phyloP scores from a whole-genome alignment of 2,888 invertebrate genomes.

The Plemyria rubiginata region DNA sequence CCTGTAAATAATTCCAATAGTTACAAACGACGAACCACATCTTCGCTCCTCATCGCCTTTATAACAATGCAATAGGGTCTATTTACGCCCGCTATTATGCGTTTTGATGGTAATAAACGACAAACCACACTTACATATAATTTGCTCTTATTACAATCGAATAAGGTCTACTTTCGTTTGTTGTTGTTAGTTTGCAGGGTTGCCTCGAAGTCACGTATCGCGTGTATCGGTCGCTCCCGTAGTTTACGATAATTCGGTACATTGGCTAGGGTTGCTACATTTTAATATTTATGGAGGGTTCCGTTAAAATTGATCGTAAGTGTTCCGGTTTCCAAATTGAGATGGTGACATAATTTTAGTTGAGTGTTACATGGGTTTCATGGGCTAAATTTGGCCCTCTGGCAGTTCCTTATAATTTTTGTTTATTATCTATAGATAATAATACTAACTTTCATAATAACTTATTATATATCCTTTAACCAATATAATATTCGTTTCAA shows the following conservation, averaged over 20 bases:
- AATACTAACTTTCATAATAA: no score
- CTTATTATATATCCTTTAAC: no score
- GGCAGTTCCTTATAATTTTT: background rate
- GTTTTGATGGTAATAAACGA: conserved; percentile 20
- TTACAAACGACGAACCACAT: conserved; percentile 30
- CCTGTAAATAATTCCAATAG: conserved; percentile 48
- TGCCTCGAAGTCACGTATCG: conserved; percentile 47
- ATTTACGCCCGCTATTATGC: conserved; percentile 26
- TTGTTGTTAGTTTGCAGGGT: conserved; percentile 24
- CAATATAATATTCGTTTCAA: no score
- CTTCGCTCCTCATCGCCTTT: conserved; percentile 21
- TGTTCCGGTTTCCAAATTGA: conserved; percentile 41
- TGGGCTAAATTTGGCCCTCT: conserved; percentile 1
- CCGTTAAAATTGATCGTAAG: conserved; percentile 42
- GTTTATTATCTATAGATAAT: background rate
- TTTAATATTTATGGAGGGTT: conserved; percentile 45
- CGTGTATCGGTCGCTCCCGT: conserved; percentile 47
- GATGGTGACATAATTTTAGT: conserved; percentile 34
- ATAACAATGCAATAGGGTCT: conserved; percentile 31
- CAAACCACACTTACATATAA: conserved; percentile 22
- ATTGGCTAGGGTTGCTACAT: conserved; percentile 46
- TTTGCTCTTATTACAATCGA: conserved; percentile 13
- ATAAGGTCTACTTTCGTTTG: conserved; percentile 37
- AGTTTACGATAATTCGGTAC: conserved; percentile 54
- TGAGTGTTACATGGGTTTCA: conserved; percentile 23